Percentiles rank a stretch among this genome's conserved stretches.
These are phyloP conservation scores for Habroteleia sp. DNA, from an alignment of 2,888 invertebrate species.

Conservation along the genomic window DNA sequence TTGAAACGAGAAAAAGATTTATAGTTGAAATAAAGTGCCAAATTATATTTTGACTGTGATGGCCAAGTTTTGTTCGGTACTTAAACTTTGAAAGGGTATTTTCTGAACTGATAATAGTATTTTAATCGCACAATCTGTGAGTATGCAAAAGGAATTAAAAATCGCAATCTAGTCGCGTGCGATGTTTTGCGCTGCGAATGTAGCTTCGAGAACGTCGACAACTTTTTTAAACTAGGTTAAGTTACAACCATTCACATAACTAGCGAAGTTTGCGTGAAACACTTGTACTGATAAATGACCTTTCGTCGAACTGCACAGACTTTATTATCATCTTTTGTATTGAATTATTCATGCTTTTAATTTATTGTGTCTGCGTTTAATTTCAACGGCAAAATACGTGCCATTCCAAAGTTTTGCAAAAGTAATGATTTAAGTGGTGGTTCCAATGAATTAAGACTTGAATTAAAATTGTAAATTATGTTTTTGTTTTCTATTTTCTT, in stretches of 20 bases:
- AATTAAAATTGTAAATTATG: constrained; percentile 1
- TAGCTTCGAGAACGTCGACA: constrained; percentile 20
- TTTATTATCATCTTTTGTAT: constrained; percentile 26
- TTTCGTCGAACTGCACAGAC: constrained; percentile 14
- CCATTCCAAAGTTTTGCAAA: constrained; percentile 6
- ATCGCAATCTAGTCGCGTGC: constrained; percentile 19
- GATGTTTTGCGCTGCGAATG: constrained; percentile 20
- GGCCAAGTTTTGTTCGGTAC: not conserved
- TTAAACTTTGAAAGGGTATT: no score
- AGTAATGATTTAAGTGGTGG: not conserved
- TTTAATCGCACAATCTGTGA: constrained; percentile 7
- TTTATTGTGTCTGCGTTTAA: constrained; percentile 10
- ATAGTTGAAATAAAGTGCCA: not conserved
- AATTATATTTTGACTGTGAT: constrained; percentile 27
- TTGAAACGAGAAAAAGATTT: no score
- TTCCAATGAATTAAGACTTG: not conserved
- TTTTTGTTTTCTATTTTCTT: no score
- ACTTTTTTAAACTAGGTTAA: constrained; percentile 43
- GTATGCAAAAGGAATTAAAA: constrained; percentile 21
- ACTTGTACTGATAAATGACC: constrained; percentile 37
- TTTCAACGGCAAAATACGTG: constrained; percentile 6
- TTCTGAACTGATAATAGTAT: no score
- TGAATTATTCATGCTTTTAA: constrained; percentile 37
- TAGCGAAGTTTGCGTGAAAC: constrained; percentile 21
- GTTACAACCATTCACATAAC: constrained; percentile 28